A percentile compares a stretch with the other conserved stretches of the same genome.
phyloP scores from a whole-genome alignment of 2,797 vertebrate genomes.

The Pangasius krempfi region DNA sequence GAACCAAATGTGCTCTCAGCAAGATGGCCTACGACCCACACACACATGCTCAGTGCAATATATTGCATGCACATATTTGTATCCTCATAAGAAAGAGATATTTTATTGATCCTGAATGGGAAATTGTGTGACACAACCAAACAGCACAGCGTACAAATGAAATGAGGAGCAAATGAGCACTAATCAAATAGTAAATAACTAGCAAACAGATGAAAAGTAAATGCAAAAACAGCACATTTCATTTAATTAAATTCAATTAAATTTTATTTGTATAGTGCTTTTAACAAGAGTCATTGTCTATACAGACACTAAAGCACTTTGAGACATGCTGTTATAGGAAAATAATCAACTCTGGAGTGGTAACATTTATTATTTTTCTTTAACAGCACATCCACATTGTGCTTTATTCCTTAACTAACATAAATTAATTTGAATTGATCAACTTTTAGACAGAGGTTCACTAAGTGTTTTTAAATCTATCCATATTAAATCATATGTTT shows the following conservation, averaged over 20 bases:
- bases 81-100: not conserved
- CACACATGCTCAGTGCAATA: not conserved
- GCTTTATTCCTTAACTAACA: not conserved
- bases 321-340: not conserved
- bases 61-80: not conserved
- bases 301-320: not conserved
- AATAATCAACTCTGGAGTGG: not conserved
- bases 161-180: not conserved
- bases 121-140: not conserved
- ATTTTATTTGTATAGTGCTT: not conserved
- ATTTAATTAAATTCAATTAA: not conserved
- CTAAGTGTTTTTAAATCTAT: not conserved
- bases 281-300: not conserved
- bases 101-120: not conserved
- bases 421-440: not conserved
- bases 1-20: not conserved
- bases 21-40: not conserved
- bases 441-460: not conserved
- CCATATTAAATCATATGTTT: not conserved
- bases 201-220: not conserved
- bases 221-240: not conserved
- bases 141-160: not conserved
- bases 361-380: not conserved
- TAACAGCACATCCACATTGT: not conserved
- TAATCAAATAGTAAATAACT: not conserved